phyloP scores from a whole-genome alignment of 2,113 vertebrate genomes.

The Corvus cornix region DNA sequence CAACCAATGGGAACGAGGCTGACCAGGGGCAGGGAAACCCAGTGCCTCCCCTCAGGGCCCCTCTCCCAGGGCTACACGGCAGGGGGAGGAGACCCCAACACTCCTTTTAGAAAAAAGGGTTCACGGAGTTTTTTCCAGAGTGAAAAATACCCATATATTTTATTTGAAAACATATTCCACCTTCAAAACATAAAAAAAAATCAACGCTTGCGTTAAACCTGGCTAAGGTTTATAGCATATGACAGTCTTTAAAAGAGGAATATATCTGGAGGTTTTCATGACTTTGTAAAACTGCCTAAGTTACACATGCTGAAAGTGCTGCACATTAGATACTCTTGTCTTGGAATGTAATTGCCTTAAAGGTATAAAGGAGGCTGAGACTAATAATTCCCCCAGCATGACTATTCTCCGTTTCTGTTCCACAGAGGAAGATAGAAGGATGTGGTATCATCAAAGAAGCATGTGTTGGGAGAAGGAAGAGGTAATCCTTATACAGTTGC shows the following conservation, averaged over 20 bases:
- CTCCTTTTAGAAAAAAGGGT: background rate
- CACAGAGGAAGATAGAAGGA: constrained; percentile 64
- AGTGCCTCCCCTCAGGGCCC: too few relatives aligned
- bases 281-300: constrained; percentile 62
- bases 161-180: constrained; percentile 27
- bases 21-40: too few relatives aligned
- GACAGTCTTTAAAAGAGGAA: constrained; percentile 62
- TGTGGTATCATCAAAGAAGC: constrained; percentile 72
- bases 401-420: constrained; percentile 70
- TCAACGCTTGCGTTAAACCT: constrained; percentile 23
- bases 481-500: constrained; percentile 66
- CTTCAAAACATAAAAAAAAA: constrained; percentile 45
- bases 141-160: background rate
- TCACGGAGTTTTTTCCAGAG: background rate
- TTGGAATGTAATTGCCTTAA: constrained; percentile 75
- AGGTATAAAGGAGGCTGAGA: constrained; percentile 68
- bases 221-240: constrained; percentile 54
- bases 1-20: too few relatives aligned
- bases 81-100: too few relatives aligned
- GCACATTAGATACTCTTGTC: constrained; percentile 73
- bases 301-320: constrained; percentile 66
- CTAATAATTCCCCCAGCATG: constrained; percentile 69
- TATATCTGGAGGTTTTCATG: constrained; percentile 68
- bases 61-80: too few relatives aligned
- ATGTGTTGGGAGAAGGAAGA: constrained; percentile 56